A percentile compares a stretch with the other conserved stretches of the same genome.
phyloP scores from a whole-genome alignment of 1,140 invertebrate species.

The Drosophila arawakana region DNA sequence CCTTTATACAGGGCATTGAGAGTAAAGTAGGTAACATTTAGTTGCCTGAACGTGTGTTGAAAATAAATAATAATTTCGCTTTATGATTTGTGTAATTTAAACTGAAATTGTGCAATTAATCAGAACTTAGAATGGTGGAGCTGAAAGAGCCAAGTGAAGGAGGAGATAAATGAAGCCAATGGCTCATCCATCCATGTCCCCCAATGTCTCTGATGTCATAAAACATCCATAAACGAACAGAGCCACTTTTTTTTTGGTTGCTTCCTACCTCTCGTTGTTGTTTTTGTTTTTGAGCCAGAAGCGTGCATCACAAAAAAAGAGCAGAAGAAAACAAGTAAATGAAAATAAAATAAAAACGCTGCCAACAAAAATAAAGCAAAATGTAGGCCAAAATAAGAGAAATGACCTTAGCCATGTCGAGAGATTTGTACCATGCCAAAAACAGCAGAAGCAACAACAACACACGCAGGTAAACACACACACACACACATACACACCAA shows the following conservation, averaged over 20 bases:
- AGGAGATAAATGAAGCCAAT: not conserved
- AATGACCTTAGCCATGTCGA: constrained; percentile 61
- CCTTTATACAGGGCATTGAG: not conserved
- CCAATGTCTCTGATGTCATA: constrained; percentile 43
- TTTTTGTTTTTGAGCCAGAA: constrained; percentile 10
- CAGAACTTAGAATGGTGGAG: constrained; percentile 13
- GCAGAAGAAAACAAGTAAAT: not conserved
- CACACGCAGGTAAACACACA: constrained; percentile 3
- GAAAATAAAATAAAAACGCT: constrained; percentile 3
- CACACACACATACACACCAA: not conserved
- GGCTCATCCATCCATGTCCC: constrained; percentile 22
- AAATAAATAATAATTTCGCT: constrained; percentile 52
- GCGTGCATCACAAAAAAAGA: constrained; percentile 19
- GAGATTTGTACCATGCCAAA: constrained; percentile 49
- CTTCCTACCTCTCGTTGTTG: constrained; percentile 9
- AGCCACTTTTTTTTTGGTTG: constrained; percentile 8
- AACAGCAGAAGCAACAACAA: constrained; percentile 22
- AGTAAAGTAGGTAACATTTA: constrained; percentile 28
- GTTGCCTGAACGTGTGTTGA: constrained; percentile 11
- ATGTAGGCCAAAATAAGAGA: constrained; percentile 64
- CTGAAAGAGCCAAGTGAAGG: not conserved
- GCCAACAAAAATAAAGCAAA: constrained; percentile 36
- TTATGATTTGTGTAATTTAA: constrained; percentile 52
- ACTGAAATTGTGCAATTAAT: constrained; percentile 61
- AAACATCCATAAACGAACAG: constrained; percentile 43